Percentiles rank a stretch among this genome's conserved stretches.
phyloP scores from a whole-genome alignment of 2,113 vertebrate species.

The Machaerirhynchus nigripectus region DNA sequence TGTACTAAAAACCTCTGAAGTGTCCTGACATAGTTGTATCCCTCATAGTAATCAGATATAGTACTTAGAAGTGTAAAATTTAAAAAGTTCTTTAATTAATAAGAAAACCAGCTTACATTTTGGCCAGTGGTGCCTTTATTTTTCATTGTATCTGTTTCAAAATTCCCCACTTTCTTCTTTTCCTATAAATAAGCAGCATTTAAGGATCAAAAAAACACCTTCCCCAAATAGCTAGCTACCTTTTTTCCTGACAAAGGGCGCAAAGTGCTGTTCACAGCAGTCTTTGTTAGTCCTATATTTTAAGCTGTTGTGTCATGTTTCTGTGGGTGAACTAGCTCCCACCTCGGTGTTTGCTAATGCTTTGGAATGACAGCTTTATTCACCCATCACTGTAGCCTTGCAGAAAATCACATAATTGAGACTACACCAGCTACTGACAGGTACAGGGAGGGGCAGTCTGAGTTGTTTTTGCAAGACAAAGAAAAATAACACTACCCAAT shows the following conservation, averaged over 20 bases:
- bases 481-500: background rate
- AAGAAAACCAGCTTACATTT: background rate
- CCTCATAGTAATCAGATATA: background rate
- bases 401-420: background rate
- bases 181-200: background rate
- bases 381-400: background rate
- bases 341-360: background rate
- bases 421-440: background rate
- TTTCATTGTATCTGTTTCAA: background rate
- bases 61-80: background rate
- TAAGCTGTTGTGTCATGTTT: background rate
- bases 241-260: background rate
- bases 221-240: background rate
- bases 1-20: background rate
- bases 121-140: background rate
- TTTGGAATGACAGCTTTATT: background rate
- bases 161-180: background rate
- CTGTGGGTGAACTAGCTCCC: background rate
- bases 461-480: background rate
- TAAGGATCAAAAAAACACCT: background rate
- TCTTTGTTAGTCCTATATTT: background rate
- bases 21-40: background rate
- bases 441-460: background rate
- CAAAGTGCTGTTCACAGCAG: background rate
- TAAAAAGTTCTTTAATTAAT: background rate